These are phyloP conservation scores for Boloria selene DNA, from an alignment of 2,888 invertebrate species.

Conservation along the genomic window DNA sequence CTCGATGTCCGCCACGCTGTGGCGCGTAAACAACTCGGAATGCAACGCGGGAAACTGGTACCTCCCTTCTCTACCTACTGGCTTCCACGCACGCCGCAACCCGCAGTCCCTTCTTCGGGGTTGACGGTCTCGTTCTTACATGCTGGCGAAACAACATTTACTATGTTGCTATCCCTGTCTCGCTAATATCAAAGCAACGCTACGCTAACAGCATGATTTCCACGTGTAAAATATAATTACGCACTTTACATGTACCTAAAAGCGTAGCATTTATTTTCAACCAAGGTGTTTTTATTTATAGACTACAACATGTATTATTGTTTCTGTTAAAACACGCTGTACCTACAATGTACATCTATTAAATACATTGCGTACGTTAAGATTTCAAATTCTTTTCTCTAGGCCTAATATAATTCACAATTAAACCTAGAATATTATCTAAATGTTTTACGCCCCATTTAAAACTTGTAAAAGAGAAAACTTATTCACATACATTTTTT, in stretches of 20 bases:
- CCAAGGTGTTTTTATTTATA: no score
- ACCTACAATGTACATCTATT: no score
- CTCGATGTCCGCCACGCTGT: slow-evolving; percentile 55
- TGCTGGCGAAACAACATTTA: not conserved
- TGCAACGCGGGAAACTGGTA: slow-evolving; percentile 67
- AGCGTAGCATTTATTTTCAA: not conserved
- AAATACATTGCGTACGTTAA: no score
- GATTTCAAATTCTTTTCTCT: no score
- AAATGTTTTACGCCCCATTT: no score
- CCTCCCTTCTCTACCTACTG: slow-evolving; percentile 53
- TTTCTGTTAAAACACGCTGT: no score
- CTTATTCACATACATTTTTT: no score
- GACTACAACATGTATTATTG: no score
- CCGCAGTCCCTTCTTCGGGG: slow-evolving; percentile 32
- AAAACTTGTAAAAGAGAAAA: no score
- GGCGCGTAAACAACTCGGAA: slow-evolving; percentile 69
- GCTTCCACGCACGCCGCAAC: slow-evolving; percentile 39
- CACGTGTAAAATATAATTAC: slow-evolving; percentile 43
- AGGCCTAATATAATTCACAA: no score
- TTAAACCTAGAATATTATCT: no score
- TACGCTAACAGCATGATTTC: slow-evolving; percentile 39
- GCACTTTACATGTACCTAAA: slow-evolving; percentile 20
- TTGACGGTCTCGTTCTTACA: slow-evolving; percentile 36
- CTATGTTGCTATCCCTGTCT: slow-evolving; percentile 37
- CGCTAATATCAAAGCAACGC: slow-evolving; percentile 29